A percentile compares a stretch with the other conserved stretches of the same genome.
These are phyloP conservation scores for Pelochelys cantorii DNA, from an alignment of 2,797 vertebrate genomes.

Conservation along the genomic window DNA sequence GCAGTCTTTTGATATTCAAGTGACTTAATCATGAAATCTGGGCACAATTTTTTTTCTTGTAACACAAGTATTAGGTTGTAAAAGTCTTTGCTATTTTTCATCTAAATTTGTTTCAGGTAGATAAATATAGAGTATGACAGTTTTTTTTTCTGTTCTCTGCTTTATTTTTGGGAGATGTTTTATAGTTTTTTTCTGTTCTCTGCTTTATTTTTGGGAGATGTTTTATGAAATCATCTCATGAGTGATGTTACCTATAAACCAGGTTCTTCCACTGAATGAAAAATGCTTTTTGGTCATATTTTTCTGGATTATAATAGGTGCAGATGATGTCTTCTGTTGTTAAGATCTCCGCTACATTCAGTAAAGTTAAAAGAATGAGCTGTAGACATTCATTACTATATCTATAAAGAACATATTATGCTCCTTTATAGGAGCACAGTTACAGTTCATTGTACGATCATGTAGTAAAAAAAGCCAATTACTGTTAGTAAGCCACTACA, in stretches of 20 bases:
- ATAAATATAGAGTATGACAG: neutral
- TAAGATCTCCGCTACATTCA: neutral
- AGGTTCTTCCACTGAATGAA: neutral
- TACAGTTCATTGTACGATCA: constrained; percentile 50
- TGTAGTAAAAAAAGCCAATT: constrained; percentile 62
- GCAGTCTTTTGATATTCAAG: constrained; percentile 21
- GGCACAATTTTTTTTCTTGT: neutral
- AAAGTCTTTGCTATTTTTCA: neutral
- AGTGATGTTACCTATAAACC: constrained; percentile 15
- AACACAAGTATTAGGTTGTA: neutral
- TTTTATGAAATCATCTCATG: neutral
- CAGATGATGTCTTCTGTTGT: constrained; percentile 7
- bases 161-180: neutral
- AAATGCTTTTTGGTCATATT: neutral
- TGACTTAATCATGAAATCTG: constrained; percentile 41
- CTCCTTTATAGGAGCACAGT: constrained; percentile 29
- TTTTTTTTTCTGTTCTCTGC: neutral
- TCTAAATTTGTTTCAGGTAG: neutral
- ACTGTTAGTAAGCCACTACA: constrained; percentile 41
- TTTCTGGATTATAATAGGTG: neutral
- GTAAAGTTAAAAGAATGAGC: constrained; percentile 4
- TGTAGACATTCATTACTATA: constrained; percentile 49
- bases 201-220: neutral
- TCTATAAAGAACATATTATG: constrained; percentile 46
- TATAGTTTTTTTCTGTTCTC: neutral